Base-by-base conservation (phyloP, 2,888 invertebrate species). In the Orchesellides sinensis region DNA sequence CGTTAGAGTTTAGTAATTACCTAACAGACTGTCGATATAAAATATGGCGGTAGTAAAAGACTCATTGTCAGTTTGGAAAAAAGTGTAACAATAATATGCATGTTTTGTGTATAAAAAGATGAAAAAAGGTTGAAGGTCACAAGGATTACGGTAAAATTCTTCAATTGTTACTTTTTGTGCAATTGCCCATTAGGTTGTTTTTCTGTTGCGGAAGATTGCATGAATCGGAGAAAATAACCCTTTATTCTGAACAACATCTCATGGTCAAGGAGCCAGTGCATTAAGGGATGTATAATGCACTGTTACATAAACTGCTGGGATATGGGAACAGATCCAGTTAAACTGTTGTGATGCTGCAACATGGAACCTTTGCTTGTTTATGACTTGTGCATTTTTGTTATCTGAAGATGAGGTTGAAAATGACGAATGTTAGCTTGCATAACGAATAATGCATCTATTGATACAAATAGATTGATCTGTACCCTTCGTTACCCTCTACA, bases 151-250 rank as follows among this genome's bases (percentile, higher is more conserved):
- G 70, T 70, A 70, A 29, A 54, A 70, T 40, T 56, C 40, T 19
- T 70, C 56, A 40, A 56, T 70, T 70, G 70, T 70, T 70, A 52
- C 52, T 32, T 32, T 68, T 69, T 69, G 54, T 35, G 52, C 32
- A 54, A 66, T 69, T 52, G 47, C 29, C 32, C 32, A 69, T 69
- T 54, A 19, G 69, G 68, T 5, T 70, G 54, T 70, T 70, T 56
- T 69, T 70, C 56, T 45, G 17, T 56, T 70, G 70, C 70, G 70
- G 70, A 70, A 56, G 69, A 69, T 69, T 69, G 69, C 69, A 69
- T 69, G 69, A 69, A 66, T 47, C 27, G 49, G 27, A 25, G 61
- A 61, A 47, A 25, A 5, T 40, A 70, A 70, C 70, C 56, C 70
- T 70, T 40, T 68, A 45, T 45, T 54, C 69, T 59, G 21, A 59